Evolutionary conservation across 92 coral and sea anemone genomes (phyloP).

Genomic region (Phenganax marumi): DNA sequence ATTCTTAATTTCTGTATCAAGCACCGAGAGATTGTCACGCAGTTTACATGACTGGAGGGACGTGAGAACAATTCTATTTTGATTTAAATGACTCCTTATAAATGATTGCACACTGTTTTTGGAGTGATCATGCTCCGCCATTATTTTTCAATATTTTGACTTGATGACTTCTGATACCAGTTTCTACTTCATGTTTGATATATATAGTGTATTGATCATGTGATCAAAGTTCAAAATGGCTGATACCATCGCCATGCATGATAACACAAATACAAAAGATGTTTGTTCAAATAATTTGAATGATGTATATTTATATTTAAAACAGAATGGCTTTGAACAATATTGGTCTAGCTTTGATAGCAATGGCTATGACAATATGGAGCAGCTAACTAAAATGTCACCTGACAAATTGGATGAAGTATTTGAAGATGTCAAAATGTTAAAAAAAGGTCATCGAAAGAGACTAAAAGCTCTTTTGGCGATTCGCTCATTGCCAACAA

Average conservation of each 20-base stretch:
- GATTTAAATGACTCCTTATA: conserved; percentile 31
- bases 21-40: conserved; percentile 30
- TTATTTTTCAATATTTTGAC: too few relatives aligned
- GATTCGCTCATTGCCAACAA: background rate
- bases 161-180: too few relatives aligned
- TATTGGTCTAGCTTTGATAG: conserved; percentile 21
- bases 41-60: conserved; percentile 42
- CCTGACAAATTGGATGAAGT: conserved; percentile 18
- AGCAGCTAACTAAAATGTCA: conserved; percentile 21
- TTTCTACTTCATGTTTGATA: background rate
- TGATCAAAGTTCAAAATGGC: background rate
- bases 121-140: conserved; percentile 9
- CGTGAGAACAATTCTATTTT: conserved; percentile 12
- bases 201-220: background rate
- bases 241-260: too few relatives aligned
- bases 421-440: background rate
- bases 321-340: conserved; percentile 10
- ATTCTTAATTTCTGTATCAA: background rate
- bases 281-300: background rate
- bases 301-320: background rate
- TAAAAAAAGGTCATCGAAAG: conserved; percentile 15
- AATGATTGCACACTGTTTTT: conserved; percentile 38
- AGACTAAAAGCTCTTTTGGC: conserved; percentile 15
- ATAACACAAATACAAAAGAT: background rate
- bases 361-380: conserved; percentile 10